Evolutionary conservation across 2,888 invertebrate species (phyloP).

Genomic region (Dynastes tityus): DNA sequence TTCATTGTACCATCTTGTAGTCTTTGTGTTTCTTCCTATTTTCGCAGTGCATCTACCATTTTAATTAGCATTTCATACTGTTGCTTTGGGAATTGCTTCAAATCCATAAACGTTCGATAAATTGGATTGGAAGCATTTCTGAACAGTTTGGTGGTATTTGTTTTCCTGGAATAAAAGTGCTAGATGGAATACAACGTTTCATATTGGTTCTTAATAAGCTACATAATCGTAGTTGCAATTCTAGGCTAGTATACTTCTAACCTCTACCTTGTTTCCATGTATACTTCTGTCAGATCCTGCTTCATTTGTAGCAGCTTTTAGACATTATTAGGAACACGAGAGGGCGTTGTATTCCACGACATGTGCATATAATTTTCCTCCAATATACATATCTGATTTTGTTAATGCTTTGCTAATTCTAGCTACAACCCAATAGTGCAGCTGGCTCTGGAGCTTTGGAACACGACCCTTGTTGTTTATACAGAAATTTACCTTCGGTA

Average conservation of each 20-base stretch:
- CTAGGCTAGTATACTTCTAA: no score
- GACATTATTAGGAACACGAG: no score
- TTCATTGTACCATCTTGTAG: constrained; percentile 46
- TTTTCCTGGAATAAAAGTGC: no score
- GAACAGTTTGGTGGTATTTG: no score
- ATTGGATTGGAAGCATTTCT: not conserved
- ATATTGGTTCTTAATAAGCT: no score
- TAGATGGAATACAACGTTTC: no score
- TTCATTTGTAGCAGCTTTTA: no score
- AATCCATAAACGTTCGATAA: not conserved
- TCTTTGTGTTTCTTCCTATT: not conserved
- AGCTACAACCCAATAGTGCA: constrained; percentile 96
- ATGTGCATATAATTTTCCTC: no score
- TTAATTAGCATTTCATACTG: not conserved
- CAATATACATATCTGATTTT: no score
- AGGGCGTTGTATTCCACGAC: no score
- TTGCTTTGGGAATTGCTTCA: not conserved
- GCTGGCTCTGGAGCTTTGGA: constrained; percentile 97
- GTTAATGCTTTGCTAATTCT: constrained; percentile 56
- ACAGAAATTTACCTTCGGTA: constrained; percentile 78
- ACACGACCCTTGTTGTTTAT: constrained; percentile 95
- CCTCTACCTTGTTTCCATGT: not conserved
- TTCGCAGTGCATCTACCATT: not conserved
- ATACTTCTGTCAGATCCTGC: not conserved
- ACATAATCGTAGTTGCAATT: no score